These are phyloP conservation scores for Apamea crenata DNA, from an alignment of 2,888 invertebrate species.

Conservation along the genomic window DNA sequence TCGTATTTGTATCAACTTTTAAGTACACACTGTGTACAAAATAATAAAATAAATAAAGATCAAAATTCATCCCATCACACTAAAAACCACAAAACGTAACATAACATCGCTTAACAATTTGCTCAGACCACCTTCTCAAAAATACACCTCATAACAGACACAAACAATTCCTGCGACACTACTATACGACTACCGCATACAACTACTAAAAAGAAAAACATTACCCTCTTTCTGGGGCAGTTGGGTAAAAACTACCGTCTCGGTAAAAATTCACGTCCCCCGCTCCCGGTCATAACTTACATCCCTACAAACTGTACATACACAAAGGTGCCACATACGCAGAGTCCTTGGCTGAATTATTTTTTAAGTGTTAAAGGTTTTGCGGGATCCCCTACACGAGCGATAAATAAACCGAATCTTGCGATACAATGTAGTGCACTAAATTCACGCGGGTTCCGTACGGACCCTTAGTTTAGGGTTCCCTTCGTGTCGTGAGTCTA, in stretches of 20 bases:
- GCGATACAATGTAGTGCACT: slow-evolving; percentile 69
- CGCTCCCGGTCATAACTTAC: slow-evolving; percentile 46
- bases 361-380: slow-evolving; percentile 84
- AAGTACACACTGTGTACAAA: too few relatives aligned
- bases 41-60: neutral
- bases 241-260: slow-evolving; percentile 9
- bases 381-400: slow-evolving; percentile 68
- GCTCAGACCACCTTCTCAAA: neutral
- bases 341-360: slow-evolving; percentile 74
- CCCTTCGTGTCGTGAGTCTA: slow-evolving; percentile 55
- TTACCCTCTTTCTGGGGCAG: neutral
- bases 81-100: slow-evolving; percentile 2
- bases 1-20: too few relatives aligned
- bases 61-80: neutral
- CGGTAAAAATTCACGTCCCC: slow-evolving; percentile 35
- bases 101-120: neutral
- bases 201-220: slow-evolving; percentile 31
- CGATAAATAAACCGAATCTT: slow-evolving; percentile 76
- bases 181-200: slow-evolving; percentile 10
- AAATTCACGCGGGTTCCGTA: slow-evolving; percentile 66
- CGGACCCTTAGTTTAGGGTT: slow-evolving; percentile 55
- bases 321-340: slow-evolving; percentile 48
- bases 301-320: slow-evolving; percentile 45
- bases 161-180: slow-evolving; percentile 13
- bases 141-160: slow-evolving; percentile 3